Base-by-base conservation (phyloP, 2,797 vertebrate species). In the Falco columbarius region DNA sequence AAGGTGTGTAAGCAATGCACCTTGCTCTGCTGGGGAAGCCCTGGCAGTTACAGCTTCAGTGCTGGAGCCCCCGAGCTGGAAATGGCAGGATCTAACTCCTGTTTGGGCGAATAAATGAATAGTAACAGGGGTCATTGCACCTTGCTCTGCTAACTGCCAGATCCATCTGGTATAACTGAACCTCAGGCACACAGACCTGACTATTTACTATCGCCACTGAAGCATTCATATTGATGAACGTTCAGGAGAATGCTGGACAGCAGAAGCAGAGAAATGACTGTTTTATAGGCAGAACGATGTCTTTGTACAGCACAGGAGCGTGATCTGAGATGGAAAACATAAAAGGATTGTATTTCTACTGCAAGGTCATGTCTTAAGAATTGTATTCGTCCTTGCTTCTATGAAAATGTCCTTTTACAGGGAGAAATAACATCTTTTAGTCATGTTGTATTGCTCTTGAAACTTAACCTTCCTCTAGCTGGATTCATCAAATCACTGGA, bases 351-450 rank as follows among this genome's bases (percentile, higher is more conserved):
- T 81, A 89, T 95, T 95, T 94, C 72, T 61, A 86, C 68, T 85
- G 70, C 67, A 92, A 90, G 62, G 59, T 85, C 58, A 82, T 38
- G 14, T 46, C 56, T 72, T 81, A 93, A 82, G 70, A 87, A 62
- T 92, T 95, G 91, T 96, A 84, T 90, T 86, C 4, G 2, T 74
- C n/a, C 54, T 86, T 12, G 14, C 92, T 95, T 95, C 84, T 86
- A 36, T 59, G 51, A 63, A 95, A 84, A 91, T 23, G 42, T 62
- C 49, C 38, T 93, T 91, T 94, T 86, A 73, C 61, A 71, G 49
- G 38, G 70, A 84, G 73, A 96, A 92, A 80, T 80, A 75, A 36
- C 42, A 87, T 89, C n/a, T 73, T 90, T 67, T 84, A 68, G 66
- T 63, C 55, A 42, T 71, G 58, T 65, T 86, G 42, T 81, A 66